phyloP scores from a whole-genome alignment of 1,140 invertebrate genomes.

The Micrasema longulum region DNA sequence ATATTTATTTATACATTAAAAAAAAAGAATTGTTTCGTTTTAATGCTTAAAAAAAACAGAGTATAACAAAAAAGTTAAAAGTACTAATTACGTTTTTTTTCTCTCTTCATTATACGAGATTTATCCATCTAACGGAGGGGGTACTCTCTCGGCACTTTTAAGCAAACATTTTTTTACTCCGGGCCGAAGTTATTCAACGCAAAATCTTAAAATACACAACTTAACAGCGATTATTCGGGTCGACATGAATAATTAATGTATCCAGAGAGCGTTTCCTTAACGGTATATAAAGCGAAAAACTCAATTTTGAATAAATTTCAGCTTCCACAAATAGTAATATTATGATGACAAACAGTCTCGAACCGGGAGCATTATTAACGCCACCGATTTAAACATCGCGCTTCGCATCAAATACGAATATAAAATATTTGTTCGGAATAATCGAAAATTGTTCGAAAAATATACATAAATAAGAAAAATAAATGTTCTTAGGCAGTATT shows the following conservation, averaged over 20 bases:
- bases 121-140: neutral
- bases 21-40: too few species aligned
- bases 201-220: slow-evolving; percentile 17
- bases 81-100: neutral
- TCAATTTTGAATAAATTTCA: slow-evolving; percentile 1
- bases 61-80: slow-evolving; percentile 6
- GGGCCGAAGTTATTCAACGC: slow-evolving; percentile 12
- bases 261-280: slow-evolving; percentile 10
- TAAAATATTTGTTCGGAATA: too few species aligned
- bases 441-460: too few species aligned
- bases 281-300: slow-evolving; percentile 15
- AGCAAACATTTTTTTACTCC: neutral
- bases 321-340: slow-evolving; percentile 5
- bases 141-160: neutral
- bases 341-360: slow-evolving; percentile 11
- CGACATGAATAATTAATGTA: slow-evolving; percentile 28
- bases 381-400: too few species aligned
- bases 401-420: too few species aligned
- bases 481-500: too few species aligned
- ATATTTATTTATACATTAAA: too few species aligned
- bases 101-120: slow-evolving; percentile 2
- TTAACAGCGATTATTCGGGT: slow-evolving; percentile 3
- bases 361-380: neutral
- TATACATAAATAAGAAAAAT: too few species aligned
- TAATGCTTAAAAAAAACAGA: too few species aligned